phyloP scores from a whole-genome alignment of 2,888 invertebrate genomes.

The Epistrophe grossulariae region DNA sequence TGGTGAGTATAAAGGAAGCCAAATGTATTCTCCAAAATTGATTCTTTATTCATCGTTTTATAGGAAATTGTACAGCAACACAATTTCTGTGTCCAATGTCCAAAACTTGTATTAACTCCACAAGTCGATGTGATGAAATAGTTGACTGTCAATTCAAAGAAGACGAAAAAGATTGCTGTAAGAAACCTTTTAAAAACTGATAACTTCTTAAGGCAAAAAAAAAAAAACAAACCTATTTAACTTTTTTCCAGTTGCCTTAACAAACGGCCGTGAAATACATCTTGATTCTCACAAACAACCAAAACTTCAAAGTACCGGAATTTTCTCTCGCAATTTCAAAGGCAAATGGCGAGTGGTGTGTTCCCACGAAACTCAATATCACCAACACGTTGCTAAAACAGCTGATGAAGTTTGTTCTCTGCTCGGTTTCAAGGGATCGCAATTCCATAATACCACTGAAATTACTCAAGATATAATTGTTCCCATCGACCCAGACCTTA shows the following conservation, averaged over 20 bases:
- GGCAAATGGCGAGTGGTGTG: conserved; percentile 89
- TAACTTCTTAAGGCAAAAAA: not conserved
- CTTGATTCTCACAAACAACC: conserved; percentile 87
- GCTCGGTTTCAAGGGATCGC: conserved; percentile 86
- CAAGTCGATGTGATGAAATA: conserved; percentile 87
- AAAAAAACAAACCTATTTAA: not conserved
- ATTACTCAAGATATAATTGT: conserved; percentile 73
- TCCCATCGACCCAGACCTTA: conserved; percentile 79
- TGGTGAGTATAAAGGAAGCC: conserved; percentile 84
- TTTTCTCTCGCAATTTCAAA: conserved; percentile 86
- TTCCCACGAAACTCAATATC: conserved; percentile 82
- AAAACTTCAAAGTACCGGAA: conserved; percentile 86
- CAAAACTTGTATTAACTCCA: conserved; percentile 86
- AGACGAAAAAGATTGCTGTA: conserved; percentile 92
- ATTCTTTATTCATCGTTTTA: not conserved
- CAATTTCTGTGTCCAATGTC: conserved; percentile 88
- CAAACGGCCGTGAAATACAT: conserved; percentile 86
- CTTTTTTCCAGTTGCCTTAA: conserved; percentile 86
- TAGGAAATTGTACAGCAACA: conserved; percentile 85
- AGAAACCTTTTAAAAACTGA: conserved; percentile 80
- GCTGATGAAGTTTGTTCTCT: conserved; percentile 87
- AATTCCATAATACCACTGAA: conserved; percentile 79
- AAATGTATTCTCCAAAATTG: too few species aligned
- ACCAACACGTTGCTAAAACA: conserved; percentile 80
- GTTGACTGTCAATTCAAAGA: conserved; percentile 88